Evolutionary conservation across 1,140 invertebrate genomes (phyloP).

Genomic region (Hycleus phaleratus): DNA sequence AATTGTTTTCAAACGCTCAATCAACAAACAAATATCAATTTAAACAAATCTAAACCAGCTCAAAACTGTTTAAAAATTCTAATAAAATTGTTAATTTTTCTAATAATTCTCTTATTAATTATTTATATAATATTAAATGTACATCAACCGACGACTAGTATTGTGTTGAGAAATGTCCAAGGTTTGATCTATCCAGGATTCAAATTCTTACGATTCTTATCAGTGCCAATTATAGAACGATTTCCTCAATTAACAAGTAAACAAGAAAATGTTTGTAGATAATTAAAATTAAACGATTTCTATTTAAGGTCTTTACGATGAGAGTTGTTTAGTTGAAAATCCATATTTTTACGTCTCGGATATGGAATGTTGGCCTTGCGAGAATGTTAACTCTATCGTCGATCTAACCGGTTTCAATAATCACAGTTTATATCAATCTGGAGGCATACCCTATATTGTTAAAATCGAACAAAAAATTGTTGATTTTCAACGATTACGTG

Average conservation of each 20-base stretch:
- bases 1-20: conserved; percentile 27
- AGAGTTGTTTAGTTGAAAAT: conserved; percentile 68
- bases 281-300: conserved; percentile 8
- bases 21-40: conserved; percentile 4
- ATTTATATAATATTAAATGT: conserved; percentile 38
- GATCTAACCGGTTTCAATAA: conserved; percentile 33
- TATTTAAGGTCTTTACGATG: conserved; percentile 65
- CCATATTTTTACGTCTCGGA: conserved; percentile 62
- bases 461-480: conserved; percentile 30
- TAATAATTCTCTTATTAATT: conserved; percentile 24
- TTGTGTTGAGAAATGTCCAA: conserved; percentile 43
- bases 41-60: neutral
- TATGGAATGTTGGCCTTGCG: conserved; percentile 72
- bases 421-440: conserved; percentile 26
- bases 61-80: conserved; percentile 18
- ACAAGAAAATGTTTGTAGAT: neutral
- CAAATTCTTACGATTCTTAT: conserved; percentile 43
- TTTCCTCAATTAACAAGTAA: conserved; percentile 43
- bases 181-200: conserved; percentile 47
- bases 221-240: conserved; percentile 44
- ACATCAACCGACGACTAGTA: conserved; percentile 40
- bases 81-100: conserved; percentile 23
- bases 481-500: conserved; percentile 30
- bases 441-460: conserved; percentile 35
- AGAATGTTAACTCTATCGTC: conserved; percentile 51